These are phyloP conservation scores for Calameuta pallipes DNA, from an alignment of 2,888 invertebrate genomes.

Conservation along the genomic window DNA sequence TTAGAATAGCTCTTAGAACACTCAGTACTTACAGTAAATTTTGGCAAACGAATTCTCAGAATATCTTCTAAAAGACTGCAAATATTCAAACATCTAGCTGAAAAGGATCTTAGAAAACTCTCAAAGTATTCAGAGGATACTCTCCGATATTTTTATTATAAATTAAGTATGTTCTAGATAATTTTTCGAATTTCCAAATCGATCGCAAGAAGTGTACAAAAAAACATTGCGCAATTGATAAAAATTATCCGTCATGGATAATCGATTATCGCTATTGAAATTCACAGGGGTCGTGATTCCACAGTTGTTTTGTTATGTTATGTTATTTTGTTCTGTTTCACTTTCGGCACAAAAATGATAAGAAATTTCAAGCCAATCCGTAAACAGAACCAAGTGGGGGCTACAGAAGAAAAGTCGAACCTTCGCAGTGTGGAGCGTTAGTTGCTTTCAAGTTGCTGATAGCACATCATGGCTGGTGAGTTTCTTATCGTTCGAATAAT, in stretches of 20 bases:
- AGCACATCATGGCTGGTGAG: constrained; percentile 45
- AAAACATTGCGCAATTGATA: not conserved
- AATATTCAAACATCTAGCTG: not conserved
- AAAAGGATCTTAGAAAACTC: not conserved
- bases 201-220: not conserved
- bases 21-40: too few species aligned
- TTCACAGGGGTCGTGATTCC: not conserved
- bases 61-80: not conserved
- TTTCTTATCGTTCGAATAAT: constrained; percentile 16
- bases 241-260: not conserved
- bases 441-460: not conserved
- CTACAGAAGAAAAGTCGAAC: not conserved
- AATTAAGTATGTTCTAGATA: not conserved
- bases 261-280: not conserved
- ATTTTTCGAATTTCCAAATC: not conserved
- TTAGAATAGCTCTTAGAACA: too few species aligned
- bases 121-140: not conserved
- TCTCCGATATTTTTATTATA: not conserved
- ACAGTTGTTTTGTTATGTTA: not conserved
- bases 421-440: not conserved
- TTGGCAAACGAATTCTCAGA: not conserved
- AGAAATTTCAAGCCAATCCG: not conserved
- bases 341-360: not conserved
- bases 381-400: not conserved
- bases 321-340: not conserved